Evolutionary conservation across 2,797 vertebrate genomes (phyloP), one percentile per base, ranked within the genome.

Genomic region (Chromobotia macracanthus): DNA sequence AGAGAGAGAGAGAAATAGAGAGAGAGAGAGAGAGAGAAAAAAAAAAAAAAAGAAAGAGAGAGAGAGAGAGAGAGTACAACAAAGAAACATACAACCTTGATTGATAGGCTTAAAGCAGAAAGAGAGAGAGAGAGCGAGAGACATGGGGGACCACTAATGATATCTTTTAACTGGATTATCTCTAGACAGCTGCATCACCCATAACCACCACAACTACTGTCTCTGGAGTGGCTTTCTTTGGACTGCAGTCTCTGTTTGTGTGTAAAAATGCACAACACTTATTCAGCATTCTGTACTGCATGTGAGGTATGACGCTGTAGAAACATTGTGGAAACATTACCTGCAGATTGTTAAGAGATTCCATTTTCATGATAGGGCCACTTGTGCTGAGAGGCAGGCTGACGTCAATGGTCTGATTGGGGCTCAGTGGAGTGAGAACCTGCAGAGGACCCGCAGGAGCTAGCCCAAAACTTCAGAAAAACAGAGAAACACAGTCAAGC

Each of bases 341-440:
- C 96, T 99, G 98, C 15, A 99, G 94, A 81, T 98, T 99, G 91
- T 94, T 99, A 64, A 99, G 93, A 3, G 98, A 97, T 3, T 99
- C 97, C 97, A 98, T 99, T 92, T 99, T 99, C 97, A 99, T 99
- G 80, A 99, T 95, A 0, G 97, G 96, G 63, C 97, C 98, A 1
- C 94, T 94, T 0, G 94, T 98, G 89, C 92, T 96, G 74, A 99
- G 95, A 0, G 97, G 97, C 19, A 99, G 94, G 65, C 92, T 91
- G 78, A 95, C 93, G 85, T 99, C 97, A 83, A 97, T 95, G 0
- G 92, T 97, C 90, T 99, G 97, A 91, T 97, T 99, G 21, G 97
- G 97, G 76, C 92, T 93, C 1, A 99, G 94, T 0, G 98, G 98
- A 0, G 96, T 95, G 0, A 97, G 95, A 82, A 99, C 92, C 90